Conservation (phyloP, 2,113 vertebrate species). For the Zapus hudsonius region DNA sequence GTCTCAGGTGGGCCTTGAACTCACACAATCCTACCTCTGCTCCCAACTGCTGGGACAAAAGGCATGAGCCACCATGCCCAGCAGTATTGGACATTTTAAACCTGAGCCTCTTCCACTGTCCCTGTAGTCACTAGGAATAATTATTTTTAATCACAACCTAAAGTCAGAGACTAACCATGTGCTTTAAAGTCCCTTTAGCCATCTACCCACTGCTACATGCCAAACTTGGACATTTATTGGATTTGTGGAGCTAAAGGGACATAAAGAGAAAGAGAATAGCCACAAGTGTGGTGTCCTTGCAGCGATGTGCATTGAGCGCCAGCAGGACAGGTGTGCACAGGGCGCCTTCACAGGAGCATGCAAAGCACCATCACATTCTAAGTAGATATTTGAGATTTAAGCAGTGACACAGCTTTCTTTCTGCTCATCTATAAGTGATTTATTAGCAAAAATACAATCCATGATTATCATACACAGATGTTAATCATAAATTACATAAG, state of each 20-base stretch:
- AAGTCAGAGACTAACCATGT: background rate
- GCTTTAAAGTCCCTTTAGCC: background rate
- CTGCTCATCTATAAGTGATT: background rate
- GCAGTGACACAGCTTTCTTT: background rate
- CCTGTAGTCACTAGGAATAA: too few species aligned
- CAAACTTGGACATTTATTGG: background rate
- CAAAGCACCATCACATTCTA: background rate
- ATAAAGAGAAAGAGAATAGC: background rate
- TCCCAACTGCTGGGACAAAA: too few species aligned
- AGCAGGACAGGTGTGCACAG: conserved; percentile 34
- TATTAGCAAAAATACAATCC: background rate
- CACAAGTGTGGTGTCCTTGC: background rate
- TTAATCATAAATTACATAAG: background rate
- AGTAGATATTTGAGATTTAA: background rate
- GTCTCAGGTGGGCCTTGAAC: too few species aligned
- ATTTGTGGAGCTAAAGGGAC: background rate
- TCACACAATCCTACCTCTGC: too few species aligned
- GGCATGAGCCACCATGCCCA: too few species aligned
- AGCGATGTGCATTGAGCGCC: conserved; percentile 1
- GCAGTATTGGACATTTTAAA: too few species aligned
- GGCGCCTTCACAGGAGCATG: background rate
- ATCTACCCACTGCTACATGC: background rate
- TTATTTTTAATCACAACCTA: background rate
- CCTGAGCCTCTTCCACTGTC: background rate
- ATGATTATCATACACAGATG: background rate